Percentiles rank a stretch among this genome's conserved stretches.
phyloP scores from a whole-genome alignment of 1,140 invertebrate species.

The Leptinotarsa defecta region DNA sequence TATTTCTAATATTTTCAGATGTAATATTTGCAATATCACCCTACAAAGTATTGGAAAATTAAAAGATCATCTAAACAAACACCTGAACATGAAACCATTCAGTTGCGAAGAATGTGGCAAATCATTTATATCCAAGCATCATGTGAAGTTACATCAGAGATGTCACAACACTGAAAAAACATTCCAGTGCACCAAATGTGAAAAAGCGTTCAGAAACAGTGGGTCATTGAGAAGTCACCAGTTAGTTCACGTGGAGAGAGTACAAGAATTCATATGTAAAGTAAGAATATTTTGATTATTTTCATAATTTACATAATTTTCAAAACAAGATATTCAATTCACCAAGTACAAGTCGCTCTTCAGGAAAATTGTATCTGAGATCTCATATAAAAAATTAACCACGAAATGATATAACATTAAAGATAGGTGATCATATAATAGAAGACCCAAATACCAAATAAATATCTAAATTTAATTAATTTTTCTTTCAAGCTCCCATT shows the following conservation, averaged over 20 bases:
- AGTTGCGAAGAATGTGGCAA: slow-evolving; percentile 66
- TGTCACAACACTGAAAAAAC: slow-evolving; percentile 54
- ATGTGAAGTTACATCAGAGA: slow-evolving; percentile 61
- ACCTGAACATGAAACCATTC: slow-evolving; percentile 72
- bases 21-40: slow-evolving; percentile 54
- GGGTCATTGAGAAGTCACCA: slow-evolving; percentile 43
- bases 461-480: no score
- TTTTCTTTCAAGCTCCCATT: no score
- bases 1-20: slow-evolving; percentile 34
- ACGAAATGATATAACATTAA: no score
- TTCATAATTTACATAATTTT: not conserved
- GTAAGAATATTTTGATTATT: slow-evolving; percentile 29
- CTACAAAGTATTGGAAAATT: slow-evolving; percentile 59
- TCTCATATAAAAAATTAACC: no score
- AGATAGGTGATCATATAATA: no score
- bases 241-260: slow-evolving; percentile 39
- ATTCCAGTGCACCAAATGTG: slow-evolving; percentile 45
- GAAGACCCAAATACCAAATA: no score
- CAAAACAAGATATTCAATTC: not conserved
- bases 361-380: no score
- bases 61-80: slow-evolving; percentile 68
- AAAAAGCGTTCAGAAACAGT: slow-evolving; percentile 40
- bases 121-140: slow-evolving; percentile 63
- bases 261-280: slow-evolving; percentile 44
- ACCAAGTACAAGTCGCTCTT: no score